Evolutionary conservation across 2,797 vertebrate species (phyloP), one percentile per base, ranked within the genome.

Genomic region (Nyctibius grandis): DNA sequence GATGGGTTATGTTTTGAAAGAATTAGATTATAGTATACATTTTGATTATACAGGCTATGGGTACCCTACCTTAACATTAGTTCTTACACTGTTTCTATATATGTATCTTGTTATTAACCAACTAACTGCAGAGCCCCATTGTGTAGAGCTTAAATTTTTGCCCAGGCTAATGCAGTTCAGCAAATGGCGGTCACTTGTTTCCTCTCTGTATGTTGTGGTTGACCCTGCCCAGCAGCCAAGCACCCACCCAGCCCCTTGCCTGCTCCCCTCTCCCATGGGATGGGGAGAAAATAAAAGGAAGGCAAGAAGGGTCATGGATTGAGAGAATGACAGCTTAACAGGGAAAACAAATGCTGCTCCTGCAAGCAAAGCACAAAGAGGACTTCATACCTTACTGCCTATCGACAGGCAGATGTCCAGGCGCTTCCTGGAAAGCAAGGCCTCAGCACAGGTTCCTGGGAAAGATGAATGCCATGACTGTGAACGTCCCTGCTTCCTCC

Each of bases 1-100:
- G 31, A 48, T 74, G 56, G 29, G 22, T 81, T 94, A 65, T 42
- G 5, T 82, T 93, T 89, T 82, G 61, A 78, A 88, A 59, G 14
- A 77, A 79, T 69, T 88, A 0, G 8, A 19, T 93, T 90, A n/a
- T 23, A 81, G 23, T 54, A 26, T 59, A 28, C 59, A 44, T 84
- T 94, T 75, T 88, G 28, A 81, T 91, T 88, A 23, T 45, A 56
- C 2, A 56, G 40, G 47, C 31, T 89, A 59, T 2, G 0, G 4
- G 14, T 50, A 42, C 20, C 25, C 20, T 73, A 48, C 20, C 12
- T 57, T 47, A 61, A 33, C 29, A n/a, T 17, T 59, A 45, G 16
- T 51, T 75, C 69, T 81, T 50, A 18, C 38, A 15, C 28, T 56
- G 18, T 81, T 93, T 73, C 36, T 78, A 13, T 5, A 14, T 33